Evolutionary conservation across 2,113 vertebrate species (phyloP).

Genomic region (Eidolon helvum): DNA sequence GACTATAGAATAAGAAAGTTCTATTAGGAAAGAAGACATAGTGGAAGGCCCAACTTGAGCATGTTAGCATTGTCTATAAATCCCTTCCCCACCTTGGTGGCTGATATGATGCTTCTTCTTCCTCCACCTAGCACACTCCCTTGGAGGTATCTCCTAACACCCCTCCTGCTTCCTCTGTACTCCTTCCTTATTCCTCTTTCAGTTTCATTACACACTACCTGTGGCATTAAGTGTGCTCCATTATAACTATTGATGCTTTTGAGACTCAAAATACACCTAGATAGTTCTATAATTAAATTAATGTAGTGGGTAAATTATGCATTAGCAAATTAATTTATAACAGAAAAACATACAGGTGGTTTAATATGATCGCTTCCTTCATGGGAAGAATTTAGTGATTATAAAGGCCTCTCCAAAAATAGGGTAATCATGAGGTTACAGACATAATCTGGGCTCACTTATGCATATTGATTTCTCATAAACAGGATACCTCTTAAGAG

Average conservation of each 20-base stretch:
- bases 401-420: background rate
- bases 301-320: background rate
- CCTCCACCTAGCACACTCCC: background rate
- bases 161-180: no score
- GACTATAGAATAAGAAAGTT: background rate
- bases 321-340: background rate
- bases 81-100: accelerated
- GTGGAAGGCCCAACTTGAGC: accelerated
- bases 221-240: background rate
- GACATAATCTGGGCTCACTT: background rate
- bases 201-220: background rate
- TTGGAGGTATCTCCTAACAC: background rate
- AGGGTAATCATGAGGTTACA: background rate
- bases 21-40: background rate
- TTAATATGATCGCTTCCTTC: background rate
- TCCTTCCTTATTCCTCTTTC: no score
- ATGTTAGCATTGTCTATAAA: background rate
- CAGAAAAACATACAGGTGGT: background rate
- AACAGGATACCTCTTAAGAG: background rate
- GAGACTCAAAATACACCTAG: conserved; percentile 11
- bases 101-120: background rate
- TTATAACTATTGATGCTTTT: background rate
- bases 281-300: conserved; percentile 45
- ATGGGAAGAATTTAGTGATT: background rate
- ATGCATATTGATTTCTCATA: background rate